These are phyloP conservation scores for Pachliopta kotzebuea DNA, from an alignment of 2,888 invertebrate genomes.

Conservation along the genomic window DNA sequence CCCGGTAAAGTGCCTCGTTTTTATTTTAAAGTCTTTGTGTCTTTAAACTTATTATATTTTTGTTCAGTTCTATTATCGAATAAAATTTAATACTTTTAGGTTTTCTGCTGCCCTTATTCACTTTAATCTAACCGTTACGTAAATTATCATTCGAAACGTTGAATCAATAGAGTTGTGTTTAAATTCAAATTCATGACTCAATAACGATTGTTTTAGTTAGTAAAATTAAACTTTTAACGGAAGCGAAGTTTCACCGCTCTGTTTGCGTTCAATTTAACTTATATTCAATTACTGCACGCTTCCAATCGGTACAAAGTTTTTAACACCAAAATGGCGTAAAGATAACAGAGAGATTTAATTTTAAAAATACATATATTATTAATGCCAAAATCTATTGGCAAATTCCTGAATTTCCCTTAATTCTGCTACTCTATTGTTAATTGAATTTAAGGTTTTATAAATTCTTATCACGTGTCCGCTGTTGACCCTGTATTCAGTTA, in stretches of 20 bases:
- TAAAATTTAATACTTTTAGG: background rate
- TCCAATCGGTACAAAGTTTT: conserved; percentile 14
- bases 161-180: background rate
- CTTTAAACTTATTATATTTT: too few species aligned
- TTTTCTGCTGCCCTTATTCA: background rate
- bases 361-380: too few species aligned
- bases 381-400: too few species aligned
- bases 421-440: too few species aligned
- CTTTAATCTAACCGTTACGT: background rate
- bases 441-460: too few species aligned
- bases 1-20: too few species aligned
- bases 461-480: too few species aligned
- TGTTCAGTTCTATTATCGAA: too few species aligned
- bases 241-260: conserved; percentile 15
- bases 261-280: conserved; percentile 28
- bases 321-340: conserved; percentile 2
- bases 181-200: conserved; percentile 11
- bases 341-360: background rate
- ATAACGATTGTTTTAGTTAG: conserved; percentile 14
- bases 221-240: conserved; percentile 8
- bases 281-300: conserved; percentile 20
- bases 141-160: background rate
- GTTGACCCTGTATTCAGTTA: too few species aligned
- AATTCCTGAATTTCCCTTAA: too few species aligned
- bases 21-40: too few species aligned